Conservation (phyloP, 2,113 vertebrate genomes). For the Paralichthys olivaceus region DNA sequence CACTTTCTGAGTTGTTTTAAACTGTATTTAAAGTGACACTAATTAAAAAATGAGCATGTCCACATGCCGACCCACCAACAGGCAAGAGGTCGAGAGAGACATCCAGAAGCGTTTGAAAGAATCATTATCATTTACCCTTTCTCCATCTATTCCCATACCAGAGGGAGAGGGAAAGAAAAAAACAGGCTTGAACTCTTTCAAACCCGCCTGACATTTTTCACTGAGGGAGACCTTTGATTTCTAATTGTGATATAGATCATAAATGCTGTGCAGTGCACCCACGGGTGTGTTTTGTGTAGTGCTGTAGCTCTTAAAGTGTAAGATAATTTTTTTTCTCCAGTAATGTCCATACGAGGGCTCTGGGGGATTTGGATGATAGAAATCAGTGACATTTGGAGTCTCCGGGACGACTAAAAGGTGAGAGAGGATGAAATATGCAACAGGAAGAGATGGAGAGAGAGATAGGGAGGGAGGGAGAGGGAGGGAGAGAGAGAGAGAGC, state of each 20-base stretch:
- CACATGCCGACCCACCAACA: background rate
- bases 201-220: slow-evolving; percentile 68
- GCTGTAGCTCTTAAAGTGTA: slow-evolving; percentile 27
- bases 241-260: slow-evolving; percentile 80
- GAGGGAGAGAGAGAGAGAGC: background rate
- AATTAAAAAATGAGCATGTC: slow-evolving; percentile 15
- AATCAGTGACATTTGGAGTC: slow-evolving; percentile 80
- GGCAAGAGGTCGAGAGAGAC: slow-evolving; percentile 50
- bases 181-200: slow-evolving; percentile 55
- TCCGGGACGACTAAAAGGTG: slow-evolving; percentile 64
- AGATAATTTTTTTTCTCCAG: slow-evolving; percentile 38
- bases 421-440: slow-evolving; percentile 61
- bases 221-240: slow-evolving; percentile 73
- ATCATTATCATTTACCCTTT: slow-evolving; percentile 70
- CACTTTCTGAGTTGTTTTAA: background rate
- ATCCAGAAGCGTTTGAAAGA: slow-evolving; percentile 61
- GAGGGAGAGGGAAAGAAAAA: slow-evolving; percentile 8
- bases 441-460: slow-evolving; percentile 7
- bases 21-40: background rate
- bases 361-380: slow-evolving; percentile 60
- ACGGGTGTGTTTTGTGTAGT: slow-evolving; percentile 54
- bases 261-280: slow-evolving; percentile 52
- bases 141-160: slow-evolving; percentile 47
- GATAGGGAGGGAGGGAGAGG: background rate
- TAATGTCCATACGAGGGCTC: slow-evolving; percentile 52